These are phyloP conservation scores for silkworm (Bombyx mori) DNA, from an alignment of 1,140 invertebrate genomes.

Conservation along the genomic window ASM3026992v2 NC_085132.1:7851501-7852000, in stretches of 20 bases:
- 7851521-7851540: constrained; percentile 9
- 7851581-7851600: constrained; percentile 16
- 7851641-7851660: constrained; percentile 13
- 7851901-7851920: constrained; percentile 11
- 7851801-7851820: constrained; percentile 16
- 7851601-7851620: constrained; percentile 17
- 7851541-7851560: constrained; percentile 16
- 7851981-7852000: neutral
- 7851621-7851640: constrained; percentile 18
- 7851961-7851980: constrained; percentile 5
- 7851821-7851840: constrained; percentile 17
- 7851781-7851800: constrained; percentile 15
- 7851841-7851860: constrained; percentile 5
- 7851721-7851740: constrained; percentile 26
- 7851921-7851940: neutral
- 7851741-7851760: constrained; percentile 15
- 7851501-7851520: constrained; percentile 15
- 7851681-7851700: constrained; percentile 20
- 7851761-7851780: constrained; percentile 17
- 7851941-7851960: neutral
- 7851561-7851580: constrained; percentile 15
- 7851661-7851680: constrained; percentile 17
- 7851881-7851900: constrained; percentile 2
- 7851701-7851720: constrained; percentile 9
- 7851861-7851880: constrained; percentile 3